Conservation (phyloP, 2,113 vertebrate species). For the Istiophorus platypterus region DNA sequence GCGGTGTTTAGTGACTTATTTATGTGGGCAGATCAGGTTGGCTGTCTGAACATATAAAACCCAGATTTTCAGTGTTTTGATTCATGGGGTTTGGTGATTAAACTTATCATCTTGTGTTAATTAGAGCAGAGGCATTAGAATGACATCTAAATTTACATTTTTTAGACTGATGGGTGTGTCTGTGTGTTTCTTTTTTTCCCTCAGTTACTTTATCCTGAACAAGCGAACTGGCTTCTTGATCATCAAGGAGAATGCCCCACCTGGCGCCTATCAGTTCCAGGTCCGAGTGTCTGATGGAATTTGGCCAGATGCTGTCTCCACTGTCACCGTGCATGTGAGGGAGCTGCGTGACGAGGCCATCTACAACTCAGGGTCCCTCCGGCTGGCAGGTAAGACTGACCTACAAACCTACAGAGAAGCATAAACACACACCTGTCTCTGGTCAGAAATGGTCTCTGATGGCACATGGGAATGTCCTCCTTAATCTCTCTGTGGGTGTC, state of each 20-base stretch:
- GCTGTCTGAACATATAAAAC: not conserved
- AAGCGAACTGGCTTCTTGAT: constrained; percentile 89
- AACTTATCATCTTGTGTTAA: not conserved
- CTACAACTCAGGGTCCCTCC: constrained; percentile 87
- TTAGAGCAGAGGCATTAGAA: not conserved
- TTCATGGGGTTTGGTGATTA: not conserved
- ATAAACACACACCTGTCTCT: not conserved
- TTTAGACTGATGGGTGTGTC: not conserved
- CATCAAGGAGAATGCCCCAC: constrained; percentile 87
- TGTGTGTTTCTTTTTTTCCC: constrained; percentile 4
- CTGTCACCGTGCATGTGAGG: constrained; percentile 85
- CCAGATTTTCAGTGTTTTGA: not conserved
- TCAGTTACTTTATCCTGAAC: constrained; percentile 90
- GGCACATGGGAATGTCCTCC: not conserved
- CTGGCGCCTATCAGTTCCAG: constrained; percentile 87
- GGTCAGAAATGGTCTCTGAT: not conserved
- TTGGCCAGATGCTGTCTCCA: constrained; percentile 90
- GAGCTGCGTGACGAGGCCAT: constrained; percentile 88
- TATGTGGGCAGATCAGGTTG: not conserved
- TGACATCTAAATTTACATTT: not conserved
- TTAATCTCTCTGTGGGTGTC: not conserved
- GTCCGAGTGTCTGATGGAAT: constrained; percentile 90
- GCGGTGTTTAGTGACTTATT: not conserved
- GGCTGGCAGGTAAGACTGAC: constrained; percentile 84
- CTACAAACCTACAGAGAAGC: not conserved